Evolutionary conservation across 1,140 invertebrate species (phyloP).

Genomic region (Diplogasteroides magnus): DNA sequence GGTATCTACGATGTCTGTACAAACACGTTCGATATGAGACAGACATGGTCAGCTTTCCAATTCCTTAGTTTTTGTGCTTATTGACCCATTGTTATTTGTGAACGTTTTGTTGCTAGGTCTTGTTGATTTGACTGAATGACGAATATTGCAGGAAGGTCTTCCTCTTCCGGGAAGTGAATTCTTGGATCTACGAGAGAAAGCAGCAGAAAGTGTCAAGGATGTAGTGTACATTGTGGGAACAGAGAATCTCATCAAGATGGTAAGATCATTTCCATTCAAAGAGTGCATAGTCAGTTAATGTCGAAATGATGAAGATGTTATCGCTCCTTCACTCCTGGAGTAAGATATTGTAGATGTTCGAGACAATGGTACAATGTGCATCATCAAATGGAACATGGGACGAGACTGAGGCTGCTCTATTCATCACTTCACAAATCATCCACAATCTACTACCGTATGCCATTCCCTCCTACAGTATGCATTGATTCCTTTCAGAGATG

Average conservation of each 20-base stretch:
- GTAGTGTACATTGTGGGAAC: constrained; percentile 94
- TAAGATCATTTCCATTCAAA: too few species aligned
- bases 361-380: constrained; percentile 55
- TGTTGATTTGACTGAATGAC: too few species aligned
- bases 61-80: too few species aligned
- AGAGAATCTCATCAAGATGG: constrained; percentile 81
- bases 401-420: constrained; percentile 83
- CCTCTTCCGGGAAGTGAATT: constrained; percentile 13
- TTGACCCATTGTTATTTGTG: too few species aligned
- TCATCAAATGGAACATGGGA: constrained; percentile 72
- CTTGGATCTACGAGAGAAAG: constrained; percentile 16
- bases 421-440: constrained; percentile 88
- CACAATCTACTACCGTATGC: constrained; percentile 94
- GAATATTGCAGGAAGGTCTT: constrained; percentile 1
- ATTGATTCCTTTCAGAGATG: constrained; percentile 66
- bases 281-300: constrained; percentile 66
- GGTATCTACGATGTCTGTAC: constrained; percentile 12
- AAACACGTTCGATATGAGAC: constrained; percentile 19
- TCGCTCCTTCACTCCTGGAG: too few species aligned
- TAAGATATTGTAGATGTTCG: constrained; percentile 61
- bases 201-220: constrained; percentile 85
- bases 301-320: too few species aligned
- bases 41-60: constrained; percentile 13
- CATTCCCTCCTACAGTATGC: constrained; percentile 2
- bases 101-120: too few species aligned